Percentiles rank a stretch among this genome's conserved stretches.
These are phyloP conservation scores for Rhea americana DNA, from an alignment of 2,113 vertebrate species.

Conservation along the genomic window DNA sequence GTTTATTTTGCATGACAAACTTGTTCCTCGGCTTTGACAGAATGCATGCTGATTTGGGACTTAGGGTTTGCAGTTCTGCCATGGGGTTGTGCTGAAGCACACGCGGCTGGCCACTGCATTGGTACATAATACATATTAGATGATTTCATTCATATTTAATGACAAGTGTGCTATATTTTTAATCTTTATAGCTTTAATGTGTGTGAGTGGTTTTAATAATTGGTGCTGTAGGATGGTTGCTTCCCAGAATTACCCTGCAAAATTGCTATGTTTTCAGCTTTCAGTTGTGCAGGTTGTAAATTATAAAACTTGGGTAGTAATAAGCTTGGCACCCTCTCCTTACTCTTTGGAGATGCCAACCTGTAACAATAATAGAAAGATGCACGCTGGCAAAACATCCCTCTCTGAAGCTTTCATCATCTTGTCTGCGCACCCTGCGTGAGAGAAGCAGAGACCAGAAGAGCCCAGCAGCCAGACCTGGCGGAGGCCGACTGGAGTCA, in stretches of 20 bases:
- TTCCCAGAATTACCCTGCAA: conserved; percentile 73
- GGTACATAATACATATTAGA: conserved; percentile 77
- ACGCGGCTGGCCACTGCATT: conserved; percentile 47
- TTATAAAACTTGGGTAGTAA: conserved; percentile 69
- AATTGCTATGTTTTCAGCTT: conserved; percentile 80
- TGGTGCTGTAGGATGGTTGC: conserved; percentile 78
- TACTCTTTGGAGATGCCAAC: conserved; percentile 64
- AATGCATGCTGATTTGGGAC: conserved; percentile 61
- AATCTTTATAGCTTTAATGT: conserved; percentile 83
- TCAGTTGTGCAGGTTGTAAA: conserved; percentile 71
- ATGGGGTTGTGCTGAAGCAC: conserved; percentile 54
- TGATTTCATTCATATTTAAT: conserved; percentile 82
- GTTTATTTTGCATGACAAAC: conserved; percentile 81
- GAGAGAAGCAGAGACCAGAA: not conserved
- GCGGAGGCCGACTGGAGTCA: not conserved
- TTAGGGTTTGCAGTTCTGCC: conserved; percentile 58
- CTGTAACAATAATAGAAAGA: conserved; percentile 37
- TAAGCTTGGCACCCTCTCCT: conserved; percentile 68
- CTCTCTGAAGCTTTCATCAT: conserved; percentile 28
- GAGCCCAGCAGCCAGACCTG: not conserved
- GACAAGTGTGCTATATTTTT: conserved; percentile 80
- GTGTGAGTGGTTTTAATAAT: conserved; percentile 81
- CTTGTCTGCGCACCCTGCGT: not conserved
- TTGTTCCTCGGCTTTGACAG: conserved; percentile 70
- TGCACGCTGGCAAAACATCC: conserved; percentile 13